Evolutionary conservation across 1,140 invertebrate species (phyloP).

Genomic region (Diplogasteroides magnus): DNA sequence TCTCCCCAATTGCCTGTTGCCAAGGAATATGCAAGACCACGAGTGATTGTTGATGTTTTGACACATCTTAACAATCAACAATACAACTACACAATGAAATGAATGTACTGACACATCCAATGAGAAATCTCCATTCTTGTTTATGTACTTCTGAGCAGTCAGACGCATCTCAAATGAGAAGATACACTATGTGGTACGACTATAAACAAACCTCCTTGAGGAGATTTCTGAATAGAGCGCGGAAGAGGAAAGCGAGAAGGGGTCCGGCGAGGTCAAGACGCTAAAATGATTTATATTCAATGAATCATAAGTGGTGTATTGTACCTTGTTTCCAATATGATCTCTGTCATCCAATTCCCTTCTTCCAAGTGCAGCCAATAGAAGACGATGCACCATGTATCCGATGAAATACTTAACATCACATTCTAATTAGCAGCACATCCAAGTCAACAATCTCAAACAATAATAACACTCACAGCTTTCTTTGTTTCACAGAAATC

Average conservation of each 20-base stretch:
- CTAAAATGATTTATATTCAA: too few species aligned
- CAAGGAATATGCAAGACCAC: conserved; percentile 91
- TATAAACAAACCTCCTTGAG: conserved; percentile 75
- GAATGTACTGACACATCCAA: conserved; percentile 78
- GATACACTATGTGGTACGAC: too few species aligned
- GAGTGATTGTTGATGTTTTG: conserved; percentile 93
- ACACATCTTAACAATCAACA: background rate
- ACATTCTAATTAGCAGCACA: too few species aligned
- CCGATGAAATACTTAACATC: conserved; percentile 59
- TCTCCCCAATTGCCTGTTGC: conserved; percentile 99
- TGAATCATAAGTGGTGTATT: too few species aligned
- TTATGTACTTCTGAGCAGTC: conserved; percentile 98
- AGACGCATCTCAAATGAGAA: conserved; percentile 68
- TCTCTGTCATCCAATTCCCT: conserved; percentile 94
- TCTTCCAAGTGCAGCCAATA: conserved; percentile 85
- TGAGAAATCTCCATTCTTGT: conserved; percentile 95
- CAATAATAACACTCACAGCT: conserved; percentile 60
- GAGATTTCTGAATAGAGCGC: conserved; percentile 84
- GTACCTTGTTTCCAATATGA: conserved; percentile 92
- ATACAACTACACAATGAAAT: background rate
- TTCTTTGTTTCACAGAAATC: conserved; percentile 99
- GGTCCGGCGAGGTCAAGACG: conserved; percentile 92
- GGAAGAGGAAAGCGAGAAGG: conserved; percentile 85
- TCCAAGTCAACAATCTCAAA: background rate
- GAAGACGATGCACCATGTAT: conserved; percentile 94